These are phyloP conservation scores for Patella vulgata DNA, from an alignment of 1,140 invertebrate genomes.

Conservation along the genomic window DNA sequence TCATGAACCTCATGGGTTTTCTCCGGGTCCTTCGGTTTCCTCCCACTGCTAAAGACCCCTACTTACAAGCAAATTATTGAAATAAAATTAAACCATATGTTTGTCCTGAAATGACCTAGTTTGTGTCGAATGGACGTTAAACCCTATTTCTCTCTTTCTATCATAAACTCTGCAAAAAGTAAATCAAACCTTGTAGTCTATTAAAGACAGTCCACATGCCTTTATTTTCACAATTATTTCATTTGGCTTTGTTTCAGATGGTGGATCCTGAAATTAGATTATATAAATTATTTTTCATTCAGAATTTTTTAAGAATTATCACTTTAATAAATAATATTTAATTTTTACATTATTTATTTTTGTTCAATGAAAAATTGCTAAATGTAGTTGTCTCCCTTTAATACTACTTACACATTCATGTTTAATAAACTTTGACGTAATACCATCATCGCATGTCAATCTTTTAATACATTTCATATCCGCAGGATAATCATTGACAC, in stretches of 20 bases:
- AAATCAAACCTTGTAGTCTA: slow-evolving; percentile 56
- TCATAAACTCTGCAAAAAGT: too few relatives aligned
- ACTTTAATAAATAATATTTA: too few relatives aligned
- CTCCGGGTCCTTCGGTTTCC: too few relatives aligned
- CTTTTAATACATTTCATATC: slow-evolving; percentile 5
- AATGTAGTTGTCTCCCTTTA: neutral
- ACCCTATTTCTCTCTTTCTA: too few relatives aligned
- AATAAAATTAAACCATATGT: too few relatives aligned
- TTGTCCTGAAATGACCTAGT: too few relatives aligned
- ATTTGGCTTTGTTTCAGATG: slow-evolving; percentile 61
- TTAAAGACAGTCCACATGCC: slow-evolving; percentile 66
- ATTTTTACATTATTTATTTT: too few relatives aligned
- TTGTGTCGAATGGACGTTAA: too few relatives aligned
- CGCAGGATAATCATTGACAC: neutral
- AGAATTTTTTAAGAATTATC: neutral
- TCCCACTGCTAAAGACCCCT: too few relatives aligned
- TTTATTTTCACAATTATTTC: slow-evolving; percentile 67
- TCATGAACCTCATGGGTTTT: too few relatives aligned
- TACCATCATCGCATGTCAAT: neutral
- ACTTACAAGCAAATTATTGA: too few relatives aligned
- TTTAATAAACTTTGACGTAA: neutral
- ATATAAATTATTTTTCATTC: neutral
- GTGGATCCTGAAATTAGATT: slow-evolving; percentile 51
- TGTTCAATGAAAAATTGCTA: neutral
- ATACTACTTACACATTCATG: slow-evolving; percentile 6